These are phyloP conservation scores for Apamea crenata DNA, from an alignment of 2,888 invertebrate species.

Conservation along the genomic window DNA sequence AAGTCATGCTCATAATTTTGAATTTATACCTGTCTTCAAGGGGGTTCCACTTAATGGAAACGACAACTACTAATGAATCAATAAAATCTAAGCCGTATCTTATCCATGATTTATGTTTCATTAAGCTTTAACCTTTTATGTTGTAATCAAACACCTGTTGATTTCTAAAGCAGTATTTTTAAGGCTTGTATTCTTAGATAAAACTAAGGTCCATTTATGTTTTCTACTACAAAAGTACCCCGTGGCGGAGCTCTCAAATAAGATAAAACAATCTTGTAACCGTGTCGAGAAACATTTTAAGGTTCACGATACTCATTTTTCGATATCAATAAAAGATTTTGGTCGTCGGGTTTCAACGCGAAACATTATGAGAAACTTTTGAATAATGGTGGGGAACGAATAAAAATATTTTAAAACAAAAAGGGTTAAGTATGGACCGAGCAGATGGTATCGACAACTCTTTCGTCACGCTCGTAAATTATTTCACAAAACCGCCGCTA, in stretches of 20 bases:
- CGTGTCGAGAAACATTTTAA: conserved; percentile 78
- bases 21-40: conserved; percentile 57
- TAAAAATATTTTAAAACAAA: conserved; percentile 87
- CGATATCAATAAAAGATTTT: conserved; percentile 87
- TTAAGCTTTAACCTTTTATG: conserved; percentile 70
- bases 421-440: conserved; percentile 87
- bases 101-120: conserved; percentile 73
- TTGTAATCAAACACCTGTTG: conserved; percentile 70
- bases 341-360: conserved; percentile 82
- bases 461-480: conserved; percentile 90
- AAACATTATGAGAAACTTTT: conserved; percentile 87
- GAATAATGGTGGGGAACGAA: conserved; percentile 87
- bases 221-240: conserved; percentile 70
- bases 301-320: conserved; percentile 84
- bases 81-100: conserved; percentile 69
- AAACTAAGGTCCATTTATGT: conserved; percentile 49
- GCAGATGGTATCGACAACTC: conserved; percentile 89
- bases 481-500: conserved; percentile 89
- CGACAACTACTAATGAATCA: conserved; percentile 71
- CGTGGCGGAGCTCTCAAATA: conserved; percentile 69
- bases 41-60: conserved; percentile 62
- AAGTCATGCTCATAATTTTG: conserved; percentile 50
- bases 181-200: conserved; percentile 40
- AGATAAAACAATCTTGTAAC: conserved; percentile 79
- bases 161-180: conserved; percentile 70